Evolutionary conservation across 2,113 vertebrate genomes (phyloP), one percentile per base, ranked within the genome.

Genomic region (Pelodiscus sinensis): DNA sequence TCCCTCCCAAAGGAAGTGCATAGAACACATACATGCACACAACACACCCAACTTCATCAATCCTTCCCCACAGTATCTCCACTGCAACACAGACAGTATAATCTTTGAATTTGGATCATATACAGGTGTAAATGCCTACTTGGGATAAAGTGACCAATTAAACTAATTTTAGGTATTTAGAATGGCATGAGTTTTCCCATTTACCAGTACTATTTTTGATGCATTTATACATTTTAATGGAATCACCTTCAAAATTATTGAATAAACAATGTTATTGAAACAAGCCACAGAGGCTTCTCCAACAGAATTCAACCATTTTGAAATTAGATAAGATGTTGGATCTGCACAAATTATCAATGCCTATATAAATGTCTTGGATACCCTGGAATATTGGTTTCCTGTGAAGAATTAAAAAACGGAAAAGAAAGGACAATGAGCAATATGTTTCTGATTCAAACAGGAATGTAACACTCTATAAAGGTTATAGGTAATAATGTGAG

Each of bases 41-140:
- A n/a, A 14, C 58, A 90, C 21, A 19, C 1, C 15, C 71, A 75
- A 58, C 27, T 51, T 2, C 60, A 35, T 3, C 56, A 75, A 25
- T 16, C 0, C 0, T 1, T 86, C 80, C 65, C 60, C 0, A 0
- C 0, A 54, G 52, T 14, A 10, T 54, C 52, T 54, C 52, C 52
- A 54, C 52, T 54, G 52, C 10, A 54, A 10, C 52, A 54, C 52
- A 54, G 52, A 54, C 52, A 54, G 52, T 54, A 55, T 86, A 60
- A 79, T 44, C 1, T 60, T 10, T 0, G 2, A 81, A 77, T 82
- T 38, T 52, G 54, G 71, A 62, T 81, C 55, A 62, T 6, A 19
- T 21, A 58, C 54, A 35, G 62, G n/a, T 85, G 60, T 10, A 73
- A 44, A 90, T 84, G 56, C 31, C 60, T 31, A 60, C 54, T 31